Evolutionary conservation across 2,797 vertebrate genomes (phyloP).

Genomic region (Melopsittacus undulatus): DNA sequence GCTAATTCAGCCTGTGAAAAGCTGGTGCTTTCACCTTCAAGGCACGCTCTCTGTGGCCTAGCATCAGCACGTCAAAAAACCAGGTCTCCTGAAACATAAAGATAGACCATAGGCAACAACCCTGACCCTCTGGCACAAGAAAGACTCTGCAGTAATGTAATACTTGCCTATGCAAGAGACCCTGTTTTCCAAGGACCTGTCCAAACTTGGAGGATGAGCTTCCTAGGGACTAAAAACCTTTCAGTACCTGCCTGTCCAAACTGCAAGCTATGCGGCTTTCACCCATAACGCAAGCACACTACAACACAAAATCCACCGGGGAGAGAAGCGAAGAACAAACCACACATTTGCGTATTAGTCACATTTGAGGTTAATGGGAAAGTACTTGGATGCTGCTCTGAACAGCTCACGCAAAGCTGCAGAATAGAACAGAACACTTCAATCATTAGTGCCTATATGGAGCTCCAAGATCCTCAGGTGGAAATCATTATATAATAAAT

Average conservation of each 20-base stretch:
- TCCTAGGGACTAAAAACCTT: neutral
- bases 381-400: neutral
- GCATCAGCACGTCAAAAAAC: neutral
- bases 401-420: neutral
- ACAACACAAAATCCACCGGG: neutral
- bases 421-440: neutral
- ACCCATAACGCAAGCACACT: neutral
- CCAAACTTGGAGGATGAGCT: neutral
- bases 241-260: neutral
- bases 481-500: slow-evolving; percentile 25
- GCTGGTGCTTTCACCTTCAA: neutral
- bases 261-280: neutral
- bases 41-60: neutral
- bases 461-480: neutral
- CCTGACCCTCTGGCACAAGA: neutral
- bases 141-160: neutral
- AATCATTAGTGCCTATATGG: neutral
- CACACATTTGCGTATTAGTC: neutral
- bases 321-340: neutral
- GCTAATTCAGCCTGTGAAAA: neutral
- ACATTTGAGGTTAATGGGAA: slow-evolving; percentile 44
- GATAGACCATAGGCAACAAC: neutral
- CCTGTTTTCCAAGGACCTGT: neutral
- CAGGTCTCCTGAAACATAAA: neutral
- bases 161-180: neutral